Evolutionary conservation across 35 echinoderm and acorn worm genomes (phyloP).

Genomic region (Heliocidaris erythrogramma): DNA sequence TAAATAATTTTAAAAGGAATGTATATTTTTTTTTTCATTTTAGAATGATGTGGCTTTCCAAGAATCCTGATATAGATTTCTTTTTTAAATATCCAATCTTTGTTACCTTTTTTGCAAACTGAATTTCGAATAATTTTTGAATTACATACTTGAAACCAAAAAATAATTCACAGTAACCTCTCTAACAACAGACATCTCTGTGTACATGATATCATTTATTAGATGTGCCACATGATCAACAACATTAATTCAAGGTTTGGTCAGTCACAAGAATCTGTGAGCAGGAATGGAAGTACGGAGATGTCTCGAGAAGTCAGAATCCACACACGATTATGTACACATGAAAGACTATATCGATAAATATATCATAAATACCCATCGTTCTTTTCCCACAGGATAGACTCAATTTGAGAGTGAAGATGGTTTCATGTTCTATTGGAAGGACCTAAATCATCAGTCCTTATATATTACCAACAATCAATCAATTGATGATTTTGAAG

Average conservation of each 20-base stretch:
- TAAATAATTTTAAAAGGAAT: no score
- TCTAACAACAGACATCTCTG: not conserved
- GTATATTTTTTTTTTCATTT: no score
- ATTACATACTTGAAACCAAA: not conserved
- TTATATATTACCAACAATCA: not conserved
- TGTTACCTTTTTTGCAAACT: no score
- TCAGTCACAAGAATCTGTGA: not conserved
- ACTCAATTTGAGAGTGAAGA: not conserved
- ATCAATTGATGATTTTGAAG: not conserved
- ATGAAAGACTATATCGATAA: slow-evolving; percentile 33
- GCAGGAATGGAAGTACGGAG: slow-evolving; percentile 27
- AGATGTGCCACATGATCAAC: not conserved
- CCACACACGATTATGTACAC: slow-evolving; percentile 5
- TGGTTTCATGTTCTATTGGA: not conserved
- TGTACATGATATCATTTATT: slow-evolving; percentile 39
- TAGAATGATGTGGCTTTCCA: no score
- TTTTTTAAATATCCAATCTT: no score
- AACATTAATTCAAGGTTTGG: not conserved
- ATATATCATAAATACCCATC: not conserved
- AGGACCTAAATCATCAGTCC: not conserved
- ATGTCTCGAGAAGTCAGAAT: not conserved
- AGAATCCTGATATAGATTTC: no score
- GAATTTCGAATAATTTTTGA: no score
- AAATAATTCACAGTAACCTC: not conserved
- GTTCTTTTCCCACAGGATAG: not conserved